These are phyloP conservation scores for Phalangium opilio DNA, from an alignment of 2,888 invertebrate genomes.

Conservation along the genomic window DNA sequence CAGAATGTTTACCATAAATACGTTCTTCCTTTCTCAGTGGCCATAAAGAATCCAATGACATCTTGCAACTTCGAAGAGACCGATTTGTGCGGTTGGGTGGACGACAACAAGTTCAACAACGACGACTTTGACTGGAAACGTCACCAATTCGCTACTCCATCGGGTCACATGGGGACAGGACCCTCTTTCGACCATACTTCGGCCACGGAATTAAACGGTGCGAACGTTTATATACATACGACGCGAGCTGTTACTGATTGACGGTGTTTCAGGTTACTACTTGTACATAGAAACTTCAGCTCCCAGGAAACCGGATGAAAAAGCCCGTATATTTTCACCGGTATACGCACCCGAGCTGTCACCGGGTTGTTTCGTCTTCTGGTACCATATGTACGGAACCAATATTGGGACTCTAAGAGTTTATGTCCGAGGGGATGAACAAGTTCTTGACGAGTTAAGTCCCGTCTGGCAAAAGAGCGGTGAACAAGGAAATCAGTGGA, in stretches of 20 bases:
- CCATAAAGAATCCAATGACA: conserved; percentile 31
- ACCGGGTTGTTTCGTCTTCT: conserved; percentile 48
- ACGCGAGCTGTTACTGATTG: background rate
- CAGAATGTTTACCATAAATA: background rate
- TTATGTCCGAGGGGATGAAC: conserved; percentile 23
- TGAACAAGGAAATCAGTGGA: conserved; percentile 55
- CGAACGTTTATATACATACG: conserved; percentile 8
- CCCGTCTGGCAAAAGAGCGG: conserved; percentile 47
- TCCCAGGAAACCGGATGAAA: conserved; percentile 42
- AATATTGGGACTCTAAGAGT: conserved; percentile 35
- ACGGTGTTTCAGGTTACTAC: conserved; percentile 48
- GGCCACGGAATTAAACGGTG: conserved; percentile 39
- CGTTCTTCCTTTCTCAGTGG: conserved; percentile 25
- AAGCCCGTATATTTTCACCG: conserved; percentile 57
- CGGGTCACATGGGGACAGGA: conserved; percentile 49
- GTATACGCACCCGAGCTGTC: conserved; percentile 38
- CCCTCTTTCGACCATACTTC: conserved; percentile 60
- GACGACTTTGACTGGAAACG: conserved; percentile 56
- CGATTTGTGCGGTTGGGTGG: conserved; percentile 60
- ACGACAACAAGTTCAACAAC: conserved; percentile 44
- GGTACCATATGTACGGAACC: conserved; percentile 56
- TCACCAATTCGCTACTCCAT: conserved; percentile 46
- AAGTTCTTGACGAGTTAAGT: conserved; percentile 25
- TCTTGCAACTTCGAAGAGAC: conserved; percentile 51
- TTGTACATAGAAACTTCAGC: conserved; percentile 65